phyloP scores from a whole-genome alignment of 2,113 vertebrate species.

The Sclerurus mexicanus region DNA sequence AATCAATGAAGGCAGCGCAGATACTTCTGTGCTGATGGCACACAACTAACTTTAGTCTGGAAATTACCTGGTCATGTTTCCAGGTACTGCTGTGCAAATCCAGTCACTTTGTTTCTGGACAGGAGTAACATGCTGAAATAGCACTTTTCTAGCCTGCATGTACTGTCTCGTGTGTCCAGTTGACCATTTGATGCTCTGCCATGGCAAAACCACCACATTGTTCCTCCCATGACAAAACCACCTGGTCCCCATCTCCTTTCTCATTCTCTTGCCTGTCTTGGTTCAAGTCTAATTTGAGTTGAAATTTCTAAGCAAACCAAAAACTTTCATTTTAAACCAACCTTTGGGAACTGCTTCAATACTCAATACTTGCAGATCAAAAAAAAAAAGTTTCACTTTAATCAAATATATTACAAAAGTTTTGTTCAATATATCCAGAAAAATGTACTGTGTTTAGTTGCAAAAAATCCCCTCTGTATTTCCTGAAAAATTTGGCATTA shows the following conservation, averaged over 20 bases:
- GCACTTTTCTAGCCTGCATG: neutral
- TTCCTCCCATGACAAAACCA: neutral
- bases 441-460: neutral
- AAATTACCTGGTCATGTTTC: neutral
- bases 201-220: neutral
- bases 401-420: neutral
- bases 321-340: neutral
- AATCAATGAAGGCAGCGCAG: neutral
- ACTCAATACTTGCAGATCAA: neutral
- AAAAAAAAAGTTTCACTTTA: neutral
- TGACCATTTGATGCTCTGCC: neutral
- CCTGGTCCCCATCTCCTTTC: neutral
- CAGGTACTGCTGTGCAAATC: neutral
- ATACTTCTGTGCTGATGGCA: neutral
- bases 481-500: neutral
- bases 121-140: neutral
- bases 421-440: neutral
- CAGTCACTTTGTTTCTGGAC: neutral
- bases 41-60: neutral
- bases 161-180: neutral
- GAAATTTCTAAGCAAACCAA: neutral
- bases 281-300: neutral
- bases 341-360: neutral
- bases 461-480: neutral
- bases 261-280: neutral